A percentile compares a stretch with the other conserved stretches of the same genome.
Evolutionary conservation across 2,113 vertebrate genomes (phyloP).

Genomic region (Piprites chloris): DNA sequence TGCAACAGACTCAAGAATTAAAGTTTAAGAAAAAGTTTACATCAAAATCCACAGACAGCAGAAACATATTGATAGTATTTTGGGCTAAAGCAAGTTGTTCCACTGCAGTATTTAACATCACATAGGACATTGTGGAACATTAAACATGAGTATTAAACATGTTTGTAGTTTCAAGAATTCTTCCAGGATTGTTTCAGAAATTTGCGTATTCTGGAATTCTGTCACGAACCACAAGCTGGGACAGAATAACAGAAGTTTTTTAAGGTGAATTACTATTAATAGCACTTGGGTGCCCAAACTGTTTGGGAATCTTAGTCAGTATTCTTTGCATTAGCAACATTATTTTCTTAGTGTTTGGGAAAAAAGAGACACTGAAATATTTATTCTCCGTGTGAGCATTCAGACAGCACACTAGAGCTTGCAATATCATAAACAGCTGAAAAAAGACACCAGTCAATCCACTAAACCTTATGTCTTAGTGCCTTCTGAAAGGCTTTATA

Average conservation of each 20-base stretch:
- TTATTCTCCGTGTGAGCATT: neutral
- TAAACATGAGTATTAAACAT: neutral
- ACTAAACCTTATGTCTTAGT: neutral
- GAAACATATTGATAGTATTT: neutral
- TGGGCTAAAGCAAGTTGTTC: neutral
- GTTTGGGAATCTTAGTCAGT: neutral
- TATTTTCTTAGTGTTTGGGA: neutral
- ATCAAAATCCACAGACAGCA: neutral
- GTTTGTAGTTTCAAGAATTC: neutral
- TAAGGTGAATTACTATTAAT: neutral
- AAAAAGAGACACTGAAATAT: neutral
- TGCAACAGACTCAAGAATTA: neutral
- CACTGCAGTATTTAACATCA: neutral
- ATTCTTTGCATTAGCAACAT: neutral
- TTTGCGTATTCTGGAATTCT: neutral
- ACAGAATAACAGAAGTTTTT: neutral
- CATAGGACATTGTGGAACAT: neutral
- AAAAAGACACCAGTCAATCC: neutral
- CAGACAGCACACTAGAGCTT: neutral
- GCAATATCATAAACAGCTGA: neutral
- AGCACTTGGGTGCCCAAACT: neutral
- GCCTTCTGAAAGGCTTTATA: neutral
- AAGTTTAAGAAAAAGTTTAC: neutral
- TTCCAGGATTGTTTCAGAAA: neutral
- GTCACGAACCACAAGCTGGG: neutral